Evolutionary conservation across 2,888 invertebrate species (phyloP).

Genomic region (Pediacus dermestoides): DNA sequence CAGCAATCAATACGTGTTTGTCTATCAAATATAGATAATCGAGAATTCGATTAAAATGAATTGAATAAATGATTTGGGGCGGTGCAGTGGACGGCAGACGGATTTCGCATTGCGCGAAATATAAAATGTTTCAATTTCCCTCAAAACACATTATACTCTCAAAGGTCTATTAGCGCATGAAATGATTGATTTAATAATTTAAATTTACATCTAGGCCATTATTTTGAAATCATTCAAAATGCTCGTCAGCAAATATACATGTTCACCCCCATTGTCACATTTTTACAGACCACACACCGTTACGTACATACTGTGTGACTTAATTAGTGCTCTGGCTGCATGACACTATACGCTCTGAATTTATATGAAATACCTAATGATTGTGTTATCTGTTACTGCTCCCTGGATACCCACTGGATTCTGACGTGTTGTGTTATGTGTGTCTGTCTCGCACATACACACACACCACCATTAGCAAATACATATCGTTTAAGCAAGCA

Average conservation of each 20-base stretch:
- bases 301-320: no score
- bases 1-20: slow-evolving; percentile 31
- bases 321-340: no score
- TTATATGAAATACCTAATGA: no score
- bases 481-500: slow-evolving; percentile 1
- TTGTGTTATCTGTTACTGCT: no score
- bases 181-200: slow-evolving; percentile 30
- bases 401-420: no score
- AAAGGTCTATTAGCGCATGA: slow-evolving; percentile 23
- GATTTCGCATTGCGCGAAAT: slow-evolving; percentile 23
- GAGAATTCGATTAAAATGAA: slow-evolving; percentile 33
- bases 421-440: no score
- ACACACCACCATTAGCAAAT: no score
- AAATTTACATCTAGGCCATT: slow-evolving; percentile 25
- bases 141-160: slow-evolving; percentile 21
- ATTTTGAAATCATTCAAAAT: slow-evolving; percentile 12
- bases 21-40: slow-evolving; percentile 33
- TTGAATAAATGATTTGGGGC: slow-evolving; percentile 33
- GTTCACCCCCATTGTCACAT: no score
- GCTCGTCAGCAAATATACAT: slow-evolving; percentile 5
- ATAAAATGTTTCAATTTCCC: slow-evolving; percentile 30
- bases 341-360: no score
- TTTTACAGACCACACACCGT: no score
- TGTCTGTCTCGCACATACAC: no score
- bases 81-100: no score